Evolutionary conservation across 2,888 invertebrate genomes (phyloP).

Genomic region (Smittia sp.): DNA sequence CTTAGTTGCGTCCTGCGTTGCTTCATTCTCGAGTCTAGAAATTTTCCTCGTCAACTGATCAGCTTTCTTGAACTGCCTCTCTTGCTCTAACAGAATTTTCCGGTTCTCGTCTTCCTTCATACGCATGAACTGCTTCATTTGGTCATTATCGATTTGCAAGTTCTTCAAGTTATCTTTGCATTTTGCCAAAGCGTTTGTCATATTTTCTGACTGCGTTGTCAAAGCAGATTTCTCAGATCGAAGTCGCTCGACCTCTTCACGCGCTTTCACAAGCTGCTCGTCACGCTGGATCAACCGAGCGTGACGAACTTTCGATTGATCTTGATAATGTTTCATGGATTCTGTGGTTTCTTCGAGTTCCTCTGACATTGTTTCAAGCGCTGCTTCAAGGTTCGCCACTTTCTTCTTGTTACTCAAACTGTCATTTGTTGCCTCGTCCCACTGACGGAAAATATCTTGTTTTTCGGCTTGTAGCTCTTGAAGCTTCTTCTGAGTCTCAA

Average conservation of each 20-base stretch:
- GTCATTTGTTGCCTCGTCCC: constrained; percentile 19
- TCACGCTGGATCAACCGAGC: not conserved
- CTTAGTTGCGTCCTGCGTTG: not conserved
- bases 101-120: constrained; percentile 17
- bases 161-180: not conserved
- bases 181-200: not conserved
- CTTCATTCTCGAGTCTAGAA: not conserved
- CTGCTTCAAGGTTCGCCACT: not conserved
- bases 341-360: not conserved
- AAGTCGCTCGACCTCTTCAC: not conserved
- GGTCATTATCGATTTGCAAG: not conserved
- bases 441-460: not conserved
- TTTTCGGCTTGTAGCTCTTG: not conserved
- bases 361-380: not conserved
- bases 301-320: not conserved
- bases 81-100: not conserved
- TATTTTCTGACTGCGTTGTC: not conserved
- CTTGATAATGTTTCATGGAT: not conserved
- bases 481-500: constrained; percentile 17
- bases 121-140: not conserved
- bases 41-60: constrained; percentile 2
- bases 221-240: not conserved
- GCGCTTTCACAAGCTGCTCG: not conserved
- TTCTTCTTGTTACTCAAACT: not conserved
- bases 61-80: not conserved